Evolutionary conservation across 2,113 vertebrate genomes (phyloP).

Genomic region (Zosterops borbonicus): DNA sequence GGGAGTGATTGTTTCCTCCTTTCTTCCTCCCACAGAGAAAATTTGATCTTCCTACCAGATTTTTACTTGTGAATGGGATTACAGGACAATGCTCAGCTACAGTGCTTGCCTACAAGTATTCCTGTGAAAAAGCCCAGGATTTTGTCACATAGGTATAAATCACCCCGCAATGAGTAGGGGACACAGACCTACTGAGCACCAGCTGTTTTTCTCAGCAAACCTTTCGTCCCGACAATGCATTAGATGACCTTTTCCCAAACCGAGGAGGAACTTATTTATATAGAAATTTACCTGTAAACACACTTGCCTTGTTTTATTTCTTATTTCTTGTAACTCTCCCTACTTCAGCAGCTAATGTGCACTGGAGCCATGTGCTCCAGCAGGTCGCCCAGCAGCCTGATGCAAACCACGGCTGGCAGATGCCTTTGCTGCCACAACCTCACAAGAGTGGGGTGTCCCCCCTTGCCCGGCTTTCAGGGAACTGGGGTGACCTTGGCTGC

Average conservation of each 20-base stretch:
- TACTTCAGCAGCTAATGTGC: accelerated
- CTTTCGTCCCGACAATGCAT: neutral
- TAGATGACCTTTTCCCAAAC: neutral
- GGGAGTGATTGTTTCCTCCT: neutral
- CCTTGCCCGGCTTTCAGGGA: neutral
- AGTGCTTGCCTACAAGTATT: neutral
- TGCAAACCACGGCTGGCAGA: neutral
- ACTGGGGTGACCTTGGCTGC: neutral
- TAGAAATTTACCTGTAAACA: neutral
- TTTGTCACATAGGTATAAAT: neutral
- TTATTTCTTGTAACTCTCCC: neutral
- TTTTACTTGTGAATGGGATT: neutral
- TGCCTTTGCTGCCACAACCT: neutral
- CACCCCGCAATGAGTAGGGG: neutral
- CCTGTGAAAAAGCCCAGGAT: neutral
- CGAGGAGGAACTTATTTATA: neutral
- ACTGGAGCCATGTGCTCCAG: neutral
- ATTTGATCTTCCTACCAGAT: neutral
- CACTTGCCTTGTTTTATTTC: neutral
- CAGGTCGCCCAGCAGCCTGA: neutral
- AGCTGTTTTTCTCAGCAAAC: neutral
- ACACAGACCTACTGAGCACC: neutral
- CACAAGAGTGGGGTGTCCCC: neutral
- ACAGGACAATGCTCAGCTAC: neutral
- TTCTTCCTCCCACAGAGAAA: neutral